Conservation (phyloP, 2,888 invertebrate species). For the Parnassius apollo region DNA sequence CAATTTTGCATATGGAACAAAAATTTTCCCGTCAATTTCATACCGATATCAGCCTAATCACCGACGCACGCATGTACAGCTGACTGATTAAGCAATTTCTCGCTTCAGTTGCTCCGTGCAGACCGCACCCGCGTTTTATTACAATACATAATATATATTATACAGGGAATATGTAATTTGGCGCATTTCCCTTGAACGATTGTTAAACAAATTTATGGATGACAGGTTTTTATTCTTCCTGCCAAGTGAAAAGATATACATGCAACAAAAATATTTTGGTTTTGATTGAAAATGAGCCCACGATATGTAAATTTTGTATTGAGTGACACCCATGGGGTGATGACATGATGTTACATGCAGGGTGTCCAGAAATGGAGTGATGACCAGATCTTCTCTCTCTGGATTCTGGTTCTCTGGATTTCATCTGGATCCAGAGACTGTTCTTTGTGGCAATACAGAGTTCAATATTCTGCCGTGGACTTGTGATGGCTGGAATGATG, state of each 20-base stretch:
- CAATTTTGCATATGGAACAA: constrained; percentile 43
- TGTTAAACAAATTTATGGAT: constrained; percentile 37
- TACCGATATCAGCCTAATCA: constrained; percentile 69
- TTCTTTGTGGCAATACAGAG: no score
- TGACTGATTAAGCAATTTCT: constrained; percentile 76
- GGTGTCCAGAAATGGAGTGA: no score
- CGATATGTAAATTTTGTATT: no score
- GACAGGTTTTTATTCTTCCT: constrained; percentile 52
- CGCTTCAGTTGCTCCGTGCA: constrained; percentile 60
- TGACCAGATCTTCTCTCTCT: no score
- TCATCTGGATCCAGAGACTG: no score
- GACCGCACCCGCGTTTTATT: constrained; percentile 67
- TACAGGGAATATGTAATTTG: constrained; percentile 70
- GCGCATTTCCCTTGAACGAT: constrained; percentile 55
- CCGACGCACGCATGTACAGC: constrained; percentile 58
- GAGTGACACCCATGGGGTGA: no score
- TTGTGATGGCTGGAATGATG: no score
- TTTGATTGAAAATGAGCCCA: no score
- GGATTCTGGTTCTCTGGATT: no score
- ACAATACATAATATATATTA: constrained; percentile 51
- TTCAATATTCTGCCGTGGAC: no score
- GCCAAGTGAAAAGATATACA: not conserved
- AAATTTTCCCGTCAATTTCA: constrained; percentile 65
- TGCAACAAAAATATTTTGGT: not conserved
- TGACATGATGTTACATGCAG: no score